These are phyloP conservation scores for Crossocerus cetratus DNA, from an alignment of 2,888 invertebrate species.

Conservation along the genomic window DNA sequence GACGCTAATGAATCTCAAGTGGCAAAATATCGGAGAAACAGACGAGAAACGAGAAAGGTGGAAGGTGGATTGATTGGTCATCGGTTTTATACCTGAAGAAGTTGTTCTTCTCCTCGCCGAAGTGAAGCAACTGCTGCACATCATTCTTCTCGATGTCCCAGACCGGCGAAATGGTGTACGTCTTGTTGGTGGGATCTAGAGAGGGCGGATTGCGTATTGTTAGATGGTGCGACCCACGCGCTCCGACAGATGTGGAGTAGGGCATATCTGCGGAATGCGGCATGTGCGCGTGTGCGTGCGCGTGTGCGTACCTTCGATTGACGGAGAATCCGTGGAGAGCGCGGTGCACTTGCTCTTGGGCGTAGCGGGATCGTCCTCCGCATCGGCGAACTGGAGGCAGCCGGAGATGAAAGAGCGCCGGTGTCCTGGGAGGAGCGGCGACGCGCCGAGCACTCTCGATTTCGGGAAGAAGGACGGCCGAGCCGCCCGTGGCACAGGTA, in stretches of 20 bases:
- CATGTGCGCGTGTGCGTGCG: too few species aligned
- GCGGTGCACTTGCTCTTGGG: slow-evolving; percentile 39
- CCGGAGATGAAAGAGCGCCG: slow-evolving; percentile 51
- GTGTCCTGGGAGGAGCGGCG: slow-evolving; percentile 43
- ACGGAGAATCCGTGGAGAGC: slow-evolving; percentile 19
- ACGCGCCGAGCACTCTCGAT: slow-evolving; percentile 57
- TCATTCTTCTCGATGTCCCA: slow-evolving; percentile 69
- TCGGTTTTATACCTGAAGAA: slow-evolving; percentile 57
- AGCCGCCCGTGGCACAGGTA: slow-evolving; percentile 68
- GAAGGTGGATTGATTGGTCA: too few species aligned
- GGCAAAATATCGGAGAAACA: too few species aligned
- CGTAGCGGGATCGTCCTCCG: slow-evolving; percentile 36
- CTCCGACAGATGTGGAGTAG: neutral
- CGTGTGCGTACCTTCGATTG: slow-evolving; percentile 34
- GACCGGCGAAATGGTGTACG: slow-evolving; percentile 64
- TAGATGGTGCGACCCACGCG: neutral
- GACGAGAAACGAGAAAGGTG: too few species aligned
- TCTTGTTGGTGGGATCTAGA: slow-evolving; percentile 58
- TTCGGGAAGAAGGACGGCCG: slow-evolving; percentile 71
- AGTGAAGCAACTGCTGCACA: slow-evolving; percentile 63
- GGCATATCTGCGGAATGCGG: neutral
- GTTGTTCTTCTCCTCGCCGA: slow-evolving; percentile 64
- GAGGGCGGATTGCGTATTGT: slow-evolving; percentile 10
- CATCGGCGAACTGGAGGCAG: slow-evolving; percentile 46
- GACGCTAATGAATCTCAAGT: too few species aligned